Percentiles rank a stretch among this genome's conserved stretches.
phyloP scores from a whole-genome alignment of 1,140 invertebrate genomes.

The Wasmannia auropunctata region DNA sequence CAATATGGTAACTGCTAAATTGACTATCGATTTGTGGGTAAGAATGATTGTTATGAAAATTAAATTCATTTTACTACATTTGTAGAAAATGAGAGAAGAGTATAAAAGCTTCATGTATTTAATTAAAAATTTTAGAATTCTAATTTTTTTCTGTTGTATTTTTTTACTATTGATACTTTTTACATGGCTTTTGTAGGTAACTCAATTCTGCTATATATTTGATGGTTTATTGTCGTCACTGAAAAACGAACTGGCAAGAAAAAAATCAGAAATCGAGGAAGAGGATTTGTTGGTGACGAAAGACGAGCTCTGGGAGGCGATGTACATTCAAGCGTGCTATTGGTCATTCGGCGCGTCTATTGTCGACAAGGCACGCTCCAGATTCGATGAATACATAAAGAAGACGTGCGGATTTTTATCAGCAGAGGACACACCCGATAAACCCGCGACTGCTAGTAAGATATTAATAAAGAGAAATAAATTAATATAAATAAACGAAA shows the following conservation, averaged over 20 bases:
- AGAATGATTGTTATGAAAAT: not conserved
- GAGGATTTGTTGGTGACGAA: conserved; percentile 35
- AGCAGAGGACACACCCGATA: conserved; percentile 87
- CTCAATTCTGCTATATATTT: conserved; percentile 93
- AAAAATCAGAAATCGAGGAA: conserved; percentile 48
- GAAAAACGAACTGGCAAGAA: conserved; percentile 78
- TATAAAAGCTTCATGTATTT: too few relatives aligned
- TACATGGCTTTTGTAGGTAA: conserved; percentile 85
- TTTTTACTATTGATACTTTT: not conserved
- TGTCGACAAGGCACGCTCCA: conserved; percentile 87
- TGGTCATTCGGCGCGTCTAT: conserved; percentile 94
- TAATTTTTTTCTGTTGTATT: not conserved
- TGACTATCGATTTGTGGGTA: conserved; percentile 39
- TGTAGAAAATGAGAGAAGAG: not conserved
- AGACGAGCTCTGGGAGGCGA: conserved; percentile 80
- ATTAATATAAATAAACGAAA: too few relatives aligned
- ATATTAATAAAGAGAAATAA: conserved; percentile 15
- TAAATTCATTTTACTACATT: not conserved
- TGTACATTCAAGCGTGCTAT: conserved; percentile 89
- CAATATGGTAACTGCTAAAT: conserved; percentile 89
- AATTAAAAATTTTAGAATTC: not conserved
- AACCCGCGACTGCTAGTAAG: conserved; percentile 88
- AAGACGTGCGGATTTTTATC: conserved; percentile 89
- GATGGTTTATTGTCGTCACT: conserved; percentile 87
- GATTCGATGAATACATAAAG: conserved; percentile 94